Evolutionary conservation across 2,113 vertebrate genomes (phyloP).

Genomic region (Nesogale talazaci): DNA sequence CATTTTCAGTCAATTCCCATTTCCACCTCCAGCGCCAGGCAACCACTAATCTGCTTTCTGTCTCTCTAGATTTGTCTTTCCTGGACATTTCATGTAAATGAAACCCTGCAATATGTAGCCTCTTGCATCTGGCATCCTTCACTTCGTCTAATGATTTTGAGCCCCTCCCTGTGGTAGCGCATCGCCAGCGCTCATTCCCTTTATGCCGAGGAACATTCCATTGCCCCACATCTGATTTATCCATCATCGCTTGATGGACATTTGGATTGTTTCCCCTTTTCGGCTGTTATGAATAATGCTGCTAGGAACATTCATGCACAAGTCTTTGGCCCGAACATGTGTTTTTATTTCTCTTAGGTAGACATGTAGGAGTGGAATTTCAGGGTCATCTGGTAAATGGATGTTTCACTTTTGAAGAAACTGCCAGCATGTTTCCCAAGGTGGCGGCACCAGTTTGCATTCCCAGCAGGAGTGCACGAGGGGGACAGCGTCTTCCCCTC

Average conservation of each 20-base stretch:
- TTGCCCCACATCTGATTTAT: not conserved
- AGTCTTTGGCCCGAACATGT: not conserved
- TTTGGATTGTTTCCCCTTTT: not conserved
- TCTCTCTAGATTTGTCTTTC: not conserved
- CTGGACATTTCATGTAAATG: not conserved
- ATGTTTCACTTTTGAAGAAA: slow-evolving; percentile 34
- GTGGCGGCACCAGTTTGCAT: not conserved
- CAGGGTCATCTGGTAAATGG: slow-evolving; percentile 5
- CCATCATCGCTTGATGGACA: not conserved
- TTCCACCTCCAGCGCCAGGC: not conserved
- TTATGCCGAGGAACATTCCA: not conserved
- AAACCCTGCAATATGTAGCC: not conserved
- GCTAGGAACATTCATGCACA: not conserved
- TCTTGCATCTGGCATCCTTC: not conserved
- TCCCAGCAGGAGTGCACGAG: not conserved
- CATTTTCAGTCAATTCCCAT: not conserved
- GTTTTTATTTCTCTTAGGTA: slow-evolving; percentile 47
- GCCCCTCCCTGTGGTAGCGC: not conserved
- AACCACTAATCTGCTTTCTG: not conserved
- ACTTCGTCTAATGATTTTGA: slow-evolving; percentile 17
- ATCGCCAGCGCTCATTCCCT: not conserved
- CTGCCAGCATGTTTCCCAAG: not conserved
- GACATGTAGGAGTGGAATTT: not conserved
- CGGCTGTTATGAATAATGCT: not conserved
- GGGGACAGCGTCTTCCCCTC: not conserved